Evolutionary conservation across 2,888 invertebrate species (phyloP).

Genomic region (Hemithea aestivaria): DNA sequence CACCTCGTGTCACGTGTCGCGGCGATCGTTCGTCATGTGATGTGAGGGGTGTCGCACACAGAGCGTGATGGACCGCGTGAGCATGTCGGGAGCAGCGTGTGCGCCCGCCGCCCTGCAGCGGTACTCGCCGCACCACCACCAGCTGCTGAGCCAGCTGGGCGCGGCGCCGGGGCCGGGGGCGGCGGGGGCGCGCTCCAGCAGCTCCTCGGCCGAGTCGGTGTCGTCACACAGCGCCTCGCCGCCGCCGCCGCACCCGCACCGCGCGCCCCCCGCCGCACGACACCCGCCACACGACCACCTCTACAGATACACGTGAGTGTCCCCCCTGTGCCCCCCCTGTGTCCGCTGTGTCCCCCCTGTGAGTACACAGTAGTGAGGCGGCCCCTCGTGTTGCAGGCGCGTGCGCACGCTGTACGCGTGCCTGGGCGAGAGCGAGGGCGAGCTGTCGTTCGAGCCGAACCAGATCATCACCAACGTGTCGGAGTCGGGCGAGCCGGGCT

Average conservation of each 20-base stretch:
- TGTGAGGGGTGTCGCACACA: no score
- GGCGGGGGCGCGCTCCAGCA: conserved; percentile 53
- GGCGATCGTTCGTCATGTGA: no score
- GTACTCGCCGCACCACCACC: conserved; percentile 65
- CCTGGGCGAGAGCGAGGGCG: conserved; percentile 97
- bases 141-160: conserved; percentile 59
- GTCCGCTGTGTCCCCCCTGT: no score
- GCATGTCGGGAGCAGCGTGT: conserved; percentile 19
- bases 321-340: background rate
- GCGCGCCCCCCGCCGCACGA: conserved; percentile 7
- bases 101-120: no score
- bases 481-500: conserved; percentile 96
- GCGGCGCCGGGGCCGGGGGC: conserved; percentile 81
- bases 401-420: conserved; percentile 98
- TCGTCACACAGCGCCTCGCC: conserved; percentile 76
- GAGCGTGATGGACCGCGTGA: conserved; percentile 8
- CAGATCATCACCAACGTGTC: conserved; percentile 98
- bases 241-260: conserved; percentile 31
- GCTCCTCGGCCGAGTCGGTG: conserved; percentile 93
- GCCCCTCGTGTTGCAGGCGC: conserved; percentile 72
- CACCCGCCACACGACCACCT: conserved; percentile 65
- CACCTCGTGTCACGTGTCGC: no score
- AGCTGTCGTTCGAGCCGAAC: conserved; percentile 98
- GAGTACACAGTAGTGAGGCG: no score
- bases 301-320: conserved; percentile 20